Evolutionary conservation across 2,888 invertebrate genomes (phyloP), one percentile per base, ranked within the genome.

Genomic region (Automeris io): DNA sequence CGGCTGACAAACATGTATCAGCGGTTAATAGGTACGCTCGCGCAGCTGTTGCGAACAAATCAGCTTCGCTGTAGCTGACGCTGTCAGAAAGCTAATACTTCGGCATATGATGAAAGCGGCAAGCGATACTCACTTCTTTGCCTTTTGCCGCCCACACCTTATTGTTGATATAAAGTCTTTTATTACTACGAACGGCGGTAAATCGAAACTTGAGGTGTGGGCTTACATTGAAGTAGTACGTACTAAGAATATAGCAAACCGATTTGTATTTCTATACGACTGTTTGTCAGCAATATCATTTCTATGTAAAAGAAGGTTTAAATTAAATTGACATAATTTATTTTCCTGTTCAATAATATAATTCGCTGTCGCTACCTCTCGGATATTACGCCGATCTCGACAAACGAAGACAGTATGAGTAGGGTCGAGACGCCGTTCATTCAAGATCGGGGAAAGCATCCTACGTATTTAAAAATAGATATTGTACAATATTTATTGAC

Each of bases 1-100:
- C 83, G 83, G 73, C 83, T 83, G 85, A 85, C 85, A 82, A 85
- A 85, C 86, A 85, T 86, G 86, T 85, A 85, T 85, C 86, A 85
- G 82, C 80, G 86, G 83, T 85, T 85, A 86, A 86, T 86, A 86
- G 85, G 85, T 85, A 83, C 79, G 85, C 75, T 64, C 70, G 55
- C 77, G 82, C 85, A 86, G 85, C 85, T 86, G 85, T 79, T 76
- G 81, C 79, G 81, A 83, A 86, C 85, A 86, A 86, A 86, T 86
- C 85, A 86, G 85, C 72, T 85, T 79, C 71, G 76, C 83, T 85
- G 82, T 85, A 86, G 83, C 77, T 79, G 81, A 78, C 85, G 78
- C 76, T 82, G 85, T 85, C 85, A 83, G 81, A 83, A 82, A 79
- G 83, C 77, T 77, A 69, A 72, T 69, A 59, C 65, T 54, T 54